Evolutionary conservation across 2,797 vertebrate genomes (phyloP), one percentile per base, ranked within the genome.

Genomic region (Petrocephalus schoutedeni): DNA sequence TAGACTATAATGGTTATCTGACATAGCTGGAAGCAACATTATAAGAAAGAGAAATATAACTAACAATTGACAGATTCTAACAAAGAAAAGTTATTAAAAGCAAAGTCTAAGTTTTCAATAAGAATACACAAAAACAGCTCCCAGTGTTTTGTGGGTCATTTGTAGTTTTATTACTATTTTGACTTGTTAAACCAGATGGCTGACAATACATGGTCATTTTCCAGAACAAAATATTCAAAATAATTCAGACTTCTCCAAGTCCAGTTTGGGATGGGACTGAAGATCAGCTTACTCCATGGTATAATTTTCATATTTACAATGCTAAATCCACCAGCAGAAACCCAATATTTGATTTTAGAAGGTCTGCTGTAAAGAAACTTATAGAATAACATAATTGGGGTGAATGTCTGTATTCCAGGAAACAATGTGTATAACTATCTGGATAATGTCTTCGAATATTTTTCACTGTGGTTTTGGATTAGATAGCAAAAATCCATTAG

Each of bases 131-230:
- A 85, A 89, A 89, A 28, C 87, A 91, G 74, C 12, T 87, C 87
- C 71, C 59, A 58, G 57, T 21, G 53, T 77, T 89, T 93, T 89
- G 93, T 95, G 94, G 95, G 95, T 95, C 95, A 95, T 94, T 95
- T 92, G 89, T 91, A 49, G 90, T 95, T 96, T 96, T 95, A 96
- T 96, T 96, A 93, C 93, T 92, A 91, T 93, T 91, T 94, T 92
- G 92, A 94, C 94, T 83, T 80, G 45, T 83, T 87, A 56, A 87
- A 64, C 89, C 88, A 92, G 87, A 90, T 89, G 85, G 89, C 90
- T 94, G 93, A 93, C 93, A 95, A 89, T 92, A 94, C 93, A 93
- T 77, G 64, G 88, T 87, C 93, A 91, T 93, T 92, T 89, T 93
- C 93, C 92, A 91, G 90, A 86, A 92, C 93, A 94, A 94, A 94